A percentile compares a stretch with the other conserved stretches of the same genome.
Evolutionary conservation across 2,888 invertebrate genomes (phyloP).

Genomic region (Thecophora atra): DNA sequence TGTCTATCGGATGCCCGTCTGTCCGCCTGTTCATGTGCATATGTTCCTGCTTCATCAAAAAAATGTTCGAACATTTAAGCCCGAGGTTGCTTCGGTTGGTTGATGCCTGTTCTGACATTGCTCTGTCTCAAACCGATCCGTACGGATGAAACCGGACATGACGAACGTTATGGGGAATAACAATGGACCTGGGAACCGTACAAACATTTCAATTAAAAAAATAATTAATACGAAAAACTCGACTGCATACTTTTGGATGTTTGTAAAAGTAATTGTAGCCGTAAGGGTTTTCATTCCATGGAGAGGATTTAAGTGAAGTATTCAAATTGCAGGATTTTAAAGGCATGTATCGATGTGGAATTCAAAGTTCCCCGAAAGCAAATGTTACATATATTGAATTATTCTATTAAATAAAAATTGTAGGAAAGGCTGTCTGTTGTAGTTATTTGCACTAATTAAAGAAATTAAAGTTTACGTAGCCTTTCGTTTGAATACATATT

Average conservation of each 20-base stretch:
- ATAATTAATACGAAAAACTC: neutral
- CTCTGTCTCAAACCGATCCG: neutral
- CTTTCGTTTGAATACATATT: too few species aligned
- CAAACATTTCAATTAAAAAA: neutral
- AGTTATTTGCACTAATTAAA: too few species aligned
- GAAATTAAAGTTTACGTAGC: too few species aligned
- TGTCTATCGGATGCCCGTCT: neutral
- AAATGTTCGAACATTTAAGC: slow-evolving; percentile 32
- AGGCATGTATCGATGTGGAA: too few species aligned
- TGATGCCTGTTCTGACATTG: neutral
- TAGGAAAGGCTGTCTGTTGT: too few species aligned
- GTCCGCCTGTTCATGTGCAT: neutral
- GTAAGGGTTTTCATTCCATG: too few species aligned
- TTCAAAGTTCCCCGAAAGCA: too few species aligned
- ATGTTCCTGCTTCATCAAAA: slow-evolving; percentile 14
- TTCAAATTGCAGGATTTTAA: too few species aligned
- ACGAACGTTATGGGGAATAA: neutral
- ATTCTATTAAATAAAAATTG: too few species aligned
- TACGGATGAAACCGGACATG: neutral
- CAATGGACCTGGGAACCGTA: neutral
- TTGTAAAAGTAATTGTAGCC: neutral
- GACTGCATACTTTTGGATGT: slow-evolving; percentile 16
- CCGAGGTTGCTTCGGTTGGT: neutral
- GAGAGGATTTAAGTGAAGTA: too few species aligned
- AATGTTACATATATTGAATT: too few species aligned